These are phyloP conservation scores for Lethocerus indicus DNA, from an alignment of 1,140 invertebrate genomes.

Conservation along the genomic window DNA sequence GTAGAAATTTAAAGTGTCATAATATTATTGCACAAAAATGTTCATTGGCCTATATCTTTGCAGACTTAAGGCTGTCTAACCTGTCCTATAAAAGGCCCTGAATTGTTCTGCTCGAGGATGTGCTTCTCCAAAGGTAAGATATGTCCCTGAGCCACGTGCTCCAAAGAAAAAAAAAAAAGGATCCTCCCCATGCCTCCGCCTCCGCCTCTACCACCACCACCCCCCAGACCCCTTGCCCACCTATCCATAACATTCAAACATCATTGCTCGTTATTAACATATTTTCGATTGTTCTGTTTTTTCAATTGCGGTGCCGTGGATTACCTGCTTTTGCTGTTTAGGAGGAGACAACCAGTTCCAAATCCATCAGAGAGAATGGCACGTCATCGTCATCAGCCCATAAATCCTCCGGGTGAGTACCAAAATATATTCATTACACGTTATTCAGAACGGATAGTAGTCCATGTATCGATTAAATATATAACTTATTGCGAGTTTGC, in stretches of 20 bases:
- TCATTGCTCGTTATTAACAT: conserved; percentile 19
- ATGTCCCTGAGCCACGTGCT: conserved; percentile 3
- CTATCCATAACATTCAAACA: neutral
- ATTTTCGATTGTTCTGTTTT: conserved; percentile 26
- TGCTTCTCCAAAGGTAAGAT: conserved; percentile 12
- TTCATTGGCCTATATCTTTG: conserved; percentile 16
- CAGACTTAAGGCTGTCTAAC: conserved; percentile 13
- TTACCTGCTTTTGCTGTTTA: conserved; percentile 40
- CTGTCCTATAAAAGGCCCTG: conserved; percentile 8
- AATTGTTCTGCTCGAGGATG: conserved; percentile 7
- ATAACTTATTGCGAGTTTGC: no score
- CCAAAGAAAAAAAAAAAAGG: no score
- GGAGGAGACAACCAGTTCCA: conserved; percentile 36
- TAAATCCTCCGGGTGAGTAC: conserved; percentile 15
- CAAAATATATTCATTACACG: neutral
- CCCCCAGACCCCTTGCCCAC: neutral
- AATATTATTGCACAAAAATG: conserved; percentile 8
- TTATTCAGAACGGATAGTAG: no score
- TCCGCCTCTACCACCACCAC: neutral
- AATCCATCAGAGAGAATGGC: conserved; percentile 39
- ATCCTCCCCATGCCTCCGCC: conserved; percentile 1
- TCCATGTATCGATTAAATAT: no score
- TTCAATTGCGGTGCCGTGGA: conserved; percentile 34
- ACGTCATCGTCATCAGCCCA: conserved; percentile 25
- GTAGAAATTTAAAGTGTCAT: neutral